phyloP scores from a whole-genome alignment of 37 sponge, comb jelly and placozoan species.

The Spongia lamella region DNA sequence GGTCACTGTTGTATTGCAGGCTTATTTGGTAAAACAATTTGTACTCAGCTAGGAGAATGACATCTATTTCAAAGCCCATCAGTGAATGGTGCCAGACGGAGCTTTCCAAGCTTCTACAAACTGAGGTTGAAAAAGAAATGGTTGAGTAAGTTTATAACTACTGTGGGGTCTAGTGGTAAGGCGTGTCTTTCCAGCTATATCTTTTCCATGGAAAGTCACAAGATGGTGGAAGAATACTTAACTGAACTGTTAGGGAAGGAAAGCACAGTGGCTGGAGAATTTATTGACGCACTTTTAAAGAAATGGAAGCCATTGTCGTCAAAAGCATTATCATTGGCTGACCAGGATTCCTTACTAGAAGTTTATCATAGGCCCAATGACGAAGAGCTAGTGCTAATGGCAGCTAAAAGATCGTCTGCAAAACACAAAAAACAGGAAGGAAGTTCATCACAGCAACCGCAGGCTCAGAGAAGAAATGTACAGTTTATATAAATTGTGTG shows the following conservation, averaged over 20 bases:
- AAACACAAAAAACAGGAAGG: no score
- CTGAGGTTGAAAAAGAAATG: conserved; percentile 22
- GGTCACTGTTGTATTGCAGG: background rate
- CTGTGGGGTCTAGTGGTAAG: background rate
- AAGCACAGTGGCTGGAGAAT: background rate
- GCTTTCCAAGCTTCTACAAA: conserved; percentile 33
- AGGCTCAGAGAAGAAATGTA: no score
- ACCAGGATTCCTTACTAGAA: conserved; percentile 1
- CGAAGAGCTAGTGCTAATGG: conserved; percentile 35
- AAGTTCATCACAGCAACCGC: no score
- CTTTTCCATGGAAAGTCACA: conserved; percentile 43
- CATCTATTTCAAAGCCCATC: background rate
- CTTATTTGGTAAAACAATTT: background rate
- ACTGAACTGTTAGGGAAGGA: conserved; percentile 31
- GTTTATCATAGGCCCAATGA: conserved; percentile 15
- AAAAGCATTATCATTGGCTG: background rate
- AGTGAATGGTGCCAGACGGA: conserved; percentile 38
- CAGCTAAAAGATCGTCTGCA: background rate
- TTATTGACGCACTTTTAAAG: conserved; percentile 26
- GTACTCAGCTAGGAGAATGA: background rate
- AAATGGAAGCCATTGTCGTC: conserved; percentile 37
- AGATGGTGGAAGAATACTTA: conserved; percentile 62
- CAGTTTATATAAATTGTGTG: no score
- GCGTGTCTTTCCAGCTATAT: conserved; percentile 65
- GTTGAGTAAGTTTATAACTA: conserved; percentile 41